phyloP scores from a whole-genome alignment of 2,797 vertebrate species.

The Pogoniulus pusillus region DNA sequence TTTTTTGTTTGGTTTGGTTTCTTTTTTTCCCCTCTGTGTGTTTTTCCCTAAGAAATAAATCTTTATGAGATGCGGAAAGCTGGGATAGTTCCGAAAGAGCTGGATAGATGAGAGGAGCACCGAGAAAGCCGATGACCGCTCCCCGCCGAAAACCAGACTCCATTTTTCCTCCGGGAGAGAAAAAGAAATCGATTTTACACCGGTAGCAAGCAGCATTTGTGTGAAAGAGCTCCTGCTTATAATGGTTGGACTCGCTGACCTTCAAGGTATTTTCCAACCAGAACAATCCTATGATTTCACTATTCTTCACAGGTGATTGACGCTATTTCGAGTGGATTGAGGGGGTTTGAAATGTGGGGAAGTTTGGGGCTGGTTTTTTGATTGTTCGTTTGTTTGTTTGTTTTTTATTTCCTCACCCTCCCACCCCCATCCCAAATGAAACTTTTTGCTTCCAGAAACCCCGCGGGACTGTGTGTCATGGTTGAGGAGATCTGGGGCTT shows the following conservation, averaged over 20 bases:
- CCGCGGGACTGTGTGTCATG: background rate
- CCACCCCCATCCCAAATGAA: background rate
- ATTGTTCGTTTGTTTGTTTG: no score
- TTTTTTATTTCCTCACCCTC: background rate
- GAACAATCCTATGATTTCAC: no score
- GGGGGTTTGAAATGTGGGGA: background rate
- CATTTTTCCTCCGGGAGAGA: background rate
- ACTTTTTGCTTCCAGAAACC: background rate
- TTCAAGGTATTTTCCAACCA: no score
- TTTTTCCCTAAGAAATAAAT: background rate
- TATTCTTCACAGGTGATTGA: background rate
- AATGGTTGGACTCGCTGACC: no score
- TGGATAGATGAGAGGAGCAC: background rate
- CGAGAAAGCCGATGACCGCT: background rate
- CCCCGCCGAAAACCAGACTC: fast-evolving
- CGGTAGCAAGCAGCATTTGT: background rate
- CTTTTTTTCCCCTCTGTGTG: background rate
- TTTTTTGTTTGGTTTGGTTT: background rate
- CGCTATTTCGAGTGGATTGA: background rate
- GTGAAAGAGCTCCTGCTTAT: no score
- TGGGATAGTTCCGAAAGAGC: background rate
- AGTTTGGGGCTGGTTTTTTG: background rate
- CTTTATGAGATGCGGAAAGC: no score
- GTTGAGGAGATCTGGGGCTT: background rate
- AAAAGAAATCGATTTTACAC: background rate